Evolutionary conservation across 1,140 invertebrate species (phyloP).

Genomic region (Aporrectodea caliginosa): DNA sequence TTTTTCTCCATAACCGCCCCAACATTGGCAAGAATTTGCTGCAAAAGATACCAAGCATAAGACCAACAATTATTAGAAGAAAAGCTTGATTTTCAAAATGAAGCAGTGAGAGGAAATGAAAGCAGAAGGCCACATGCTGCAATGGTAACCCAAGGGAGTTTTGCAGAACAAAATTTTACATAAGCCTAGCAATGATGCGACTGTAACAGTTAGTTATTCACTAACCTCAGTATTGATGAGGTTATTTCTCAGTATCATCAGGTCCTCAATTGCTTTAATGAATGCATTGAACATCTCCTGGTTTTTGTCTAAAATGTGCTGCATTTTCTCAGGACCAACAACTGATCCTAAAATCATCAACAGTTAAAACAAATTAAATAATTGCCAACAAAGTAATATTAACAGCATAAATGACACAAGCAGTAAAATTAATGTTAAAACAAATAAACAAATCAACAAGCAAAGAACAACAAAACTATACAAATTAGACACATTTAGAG

Average conservation of each 20-base stretch:
- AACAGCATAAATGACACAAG: too few species aligned
- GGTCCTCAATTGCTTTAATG: constrained; percentile 64
- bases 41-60: constrained; percentile 42
- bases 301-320: constrained; percentile 65
- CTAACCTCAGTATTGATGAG: constrained; percentile 48
- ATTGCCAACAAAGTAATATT: too few species aligned
- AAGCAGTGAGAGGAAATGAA: neutral
- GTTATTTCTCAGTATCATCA: constrained; percentile 62
- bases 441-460: too few species aligned
- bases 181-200: neutral
- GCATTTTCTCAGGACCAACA: constrained; percentile 57
- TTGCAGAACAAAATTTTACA: neutral
- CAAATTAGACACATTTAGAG: too few species aligned
- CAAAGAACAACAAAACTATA: too few species aligned
- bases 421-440: too few species aligned
- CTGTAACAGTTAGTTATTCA: neutral
- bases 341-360: constrained; percentile 34
- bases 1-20: constrained; percentile 28
- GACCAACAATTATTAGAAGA: neutral
- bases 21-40: constrained; percentile 32
- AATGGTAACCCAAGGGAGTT: neutral
- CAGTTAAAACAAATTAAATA: too few species aligned
- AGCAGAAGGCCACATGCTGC: neutral
- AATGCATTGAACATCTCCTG: constrained; percentile 70
- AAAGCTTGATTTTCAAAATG: neutral